Evolutionary conservation across 2,113 vertebrate genomes (phyloP).

Genomic region (Dromiciops gliroides): DNA sequence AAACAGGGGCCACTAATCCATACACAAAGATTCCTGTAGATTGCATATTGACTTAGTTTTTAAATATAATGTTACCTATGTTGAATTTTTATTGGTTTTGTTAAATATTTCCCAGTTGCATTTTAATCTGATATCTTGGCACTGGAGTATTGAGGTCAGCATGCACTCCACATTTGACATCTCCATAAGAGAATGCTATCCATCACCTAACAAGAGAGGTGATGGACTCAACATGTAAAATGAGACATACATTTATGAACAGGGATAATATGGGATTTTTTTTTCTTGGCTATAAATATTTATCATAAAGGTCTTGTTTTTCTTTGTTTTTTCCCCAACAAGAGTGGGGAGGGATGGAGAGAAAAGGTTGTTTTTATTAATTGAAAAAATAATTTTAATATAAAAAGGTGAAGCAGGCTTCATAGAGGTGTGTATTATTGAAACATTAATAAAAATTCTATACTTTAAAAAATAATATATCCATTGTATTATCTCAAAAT

Average conservation of each 20-base stretch:
- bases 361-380: background rate
- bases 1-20: too few relatives aligned
- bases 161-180: too few relatives aligned
- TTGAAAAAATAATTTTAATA: background rate
- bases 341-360: background rate
- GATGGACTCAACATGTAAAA: background rate
- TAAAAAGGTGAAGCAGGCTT: background rate
- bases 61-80: too few relatives aligned
- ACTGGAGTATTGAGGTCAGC: too few relatives aligned
- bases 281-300: background rate
- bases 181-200: too few relatives aligned
- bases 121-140: too few relatives aligned
- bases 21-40: too few relatives aligned
- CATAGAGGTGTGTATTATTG: background rate
- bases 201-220: too few relatives aligned
- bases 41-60: too few relatives aligned
- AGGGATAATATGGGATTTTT: background rate
- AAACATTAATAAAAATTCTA: background rate
- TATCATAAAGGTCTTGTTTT: background rate
- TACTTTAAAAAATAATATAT: background rate
- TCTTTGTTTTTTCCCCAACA: background rate
- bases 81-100: too few relatives aligned
- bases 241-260: background rate
- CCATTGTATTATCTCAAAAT: background rate
- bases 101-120: too few relatives aligned